phyloP scores from a whole-genome alignment of 1,140 invertebrate genomes.

The Monochamus saltuarius region DNA sequence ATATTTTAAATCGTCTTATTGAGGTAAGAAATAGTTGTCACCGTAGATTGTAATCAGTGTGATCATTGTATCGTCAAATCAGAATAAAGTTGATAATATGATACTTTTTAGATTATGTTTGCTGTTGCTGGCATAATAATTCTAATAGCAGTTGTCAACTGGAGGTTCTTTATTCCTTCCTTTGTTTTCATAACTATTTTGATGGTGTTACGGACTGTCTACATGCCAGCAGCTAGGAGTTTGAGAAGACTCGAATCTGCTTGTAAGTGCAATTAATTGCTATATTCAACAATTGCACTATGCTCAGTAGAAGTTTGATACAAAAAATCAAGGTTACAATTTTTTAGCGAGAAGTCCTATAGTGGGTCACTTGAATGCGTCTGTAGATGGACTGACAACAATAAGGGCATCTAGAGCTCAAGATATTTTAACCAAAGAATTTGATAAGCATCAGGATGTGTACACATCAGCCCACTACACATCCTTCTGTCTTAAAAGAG shows the following conservation, averaged over 20 bases:
- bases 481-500: slow-evolving; percentile 61
- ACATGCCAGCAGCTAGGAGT: slow-evolving; percentile 62
- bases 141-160: slow-evolving; percentile 29
- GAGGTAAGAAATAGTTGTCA: slow-evolving; percentile 21
- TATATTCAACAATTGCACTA: too few species aligned
- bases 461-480: slow-evolving; percentile 69
- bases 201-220: slow-evolving; percentile 57
- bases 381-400: slow-evolving; percentile 75
- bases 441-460: slow-evolving; percentile 76
- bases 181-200: slow-evolving; percentile 58
- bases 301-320: too few species aligned
- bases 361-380: slow-evolving; percentile 68
- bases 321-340: too few species aligned
- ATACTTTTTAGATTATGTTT: slow-evolving; percentile 9
- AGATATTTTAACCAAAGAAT: slow-evolving; percentile 74
- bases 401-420: slow-evolving; percentile 83
- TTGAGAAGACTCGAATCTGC: slow-evolving; percentile 66
- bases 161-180: slow-evolving; percentile 47
- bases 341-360: slow-evolving; percentile 60
- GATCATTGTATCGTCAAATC: neutral
- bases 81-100: slow-evolving; percentile 36
- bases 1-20: slow-evolving; percentile 19
- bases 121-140: slow-evolving; percentile 17
- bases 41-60: neutral
- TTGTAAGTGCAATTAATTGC: too few species aligned